Evolutionary conservation across 2,888 invertebrate genomes (phyloP), one percentile per base, ranked within the genome.

Genomic region (Watsonalla binaria): DNA sequence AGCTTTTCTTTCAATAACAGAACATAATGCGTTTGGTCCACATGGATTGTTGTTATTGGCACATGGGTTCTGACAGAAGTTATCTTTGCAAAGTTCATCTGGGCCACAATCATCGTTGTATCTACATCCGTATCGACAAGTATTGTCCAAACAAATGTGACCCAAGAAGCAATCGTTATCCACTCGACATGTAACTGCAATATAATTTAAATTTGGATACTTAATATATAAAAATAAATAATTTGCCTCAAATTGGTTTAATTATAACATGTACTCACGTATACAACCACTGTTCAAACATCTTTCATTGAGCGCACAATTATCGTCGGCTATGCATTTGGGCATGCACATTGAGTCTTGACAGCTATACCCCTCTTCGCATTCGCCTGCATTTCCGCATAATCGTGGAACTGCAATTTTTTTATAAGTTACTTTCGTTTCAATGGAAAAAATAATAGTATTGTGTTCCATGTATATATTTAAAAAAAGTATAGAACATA

Each of bases 91-190:
- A 6, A 96, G 94, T 78, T 97, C 96, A 52, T 95, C 95, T 0
- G 94, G 94, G 62, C 96, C 94, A 79, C 97, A 97, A 76, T 98
- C 97, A 66, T 96, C 96, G 71, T 97, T 96, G 14, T 93, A 93
- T 62, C 96, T 94, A 75, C 97, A 98, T 45, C 97, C 97, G 65
- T 95, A 95, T 56, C 95, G 93, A 74, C 97, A 97, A 86, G 95
- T 95, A 71, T 96, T 96, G 71, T 94, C 93, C 54, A 97, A 84
- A 73, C 98, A 98, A 62, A 97, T 96, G 71, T 97, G 97, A 0
- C 97, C 97, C 56, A 97, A 90, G 93, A 97, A 97, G 71, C 97
- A 98, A 72, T 98, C 97, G 71, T 97, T 96, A 77, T 97, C 97
- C 0, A 97, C 94, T 50, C 97, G 94, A 74, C 98, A 98, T 5